Evolutionary conservation across 1,140 invertebrate genomes (phyloP).

Genomic region (Drosophila rhopaloa): DNA sequence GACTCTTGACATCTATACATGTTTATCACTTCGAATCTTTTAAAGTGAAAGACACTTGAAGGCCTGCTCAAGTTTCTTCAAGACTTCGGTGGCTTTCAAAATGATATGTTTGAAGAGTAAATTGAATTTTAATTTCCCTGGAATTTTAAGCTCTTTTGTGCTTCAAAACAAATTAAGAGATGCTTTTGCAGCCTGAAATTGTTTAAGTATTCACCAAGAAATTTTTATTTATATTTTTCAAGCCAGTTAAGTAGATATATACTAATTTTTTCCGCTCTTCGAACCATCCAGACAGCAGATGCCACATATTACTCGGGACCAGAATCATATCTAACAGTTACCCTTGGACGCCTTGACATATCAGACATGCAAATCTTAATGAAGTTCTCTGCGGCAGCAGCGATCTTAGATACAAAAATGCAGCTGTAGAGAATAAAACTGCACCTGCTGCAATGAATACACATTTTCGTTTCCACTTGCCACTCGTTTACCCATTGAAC

Average conservation of each 20-base stretch:
- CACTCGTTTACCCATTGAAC: constrained; percentile 26
- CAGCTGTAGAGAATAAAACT: constrained; percentile 11
- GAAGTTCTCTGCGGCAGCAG: constrained; percentile 3
- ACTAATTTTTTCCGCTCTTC: neutral
- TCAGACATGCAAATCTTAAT: constrained; percentile 31
- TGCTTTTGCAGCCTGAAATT: too few species aligned
- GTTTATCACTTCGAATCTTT: constrained; percentile 17
- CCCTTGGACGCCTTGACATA: constrained; percentile 13
- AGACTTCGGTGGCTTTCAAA: constrained; percentile 14
- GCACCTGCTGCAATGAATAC: constrained; percentile 32
- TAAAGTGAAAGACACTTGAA: constrained; percentile 30
- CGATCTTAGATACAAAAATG: constrained; percentile 6
- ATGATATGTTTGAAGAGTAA: constrained; percentile 26
- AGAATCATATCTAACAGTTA: constrained; percentile 1
- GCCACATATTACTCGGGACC: neutral
- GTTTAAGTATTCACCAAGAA: too few species aligned
- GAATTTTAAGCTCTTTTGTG: neutral
- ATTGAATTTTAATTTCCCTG: constrained; percentile 20
- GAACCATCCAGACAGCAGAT: constrained; percentile 19
- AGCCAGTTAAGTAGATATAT: too few species aligned
- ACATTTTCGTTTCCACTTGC: constrained; percentile 17
- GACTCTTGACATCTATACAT: constrained; percentile 32
- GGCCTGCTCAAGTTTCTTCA: constrained; percentile 10
- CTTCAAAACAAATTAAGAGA: neutral
- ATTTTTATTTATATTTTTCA: neutral